These are phyloP conservation scores for Sphinx pinastri DNA, from an alignment of 2,888 invertebrate genomes.

Conservation along the genomic window DNA sequence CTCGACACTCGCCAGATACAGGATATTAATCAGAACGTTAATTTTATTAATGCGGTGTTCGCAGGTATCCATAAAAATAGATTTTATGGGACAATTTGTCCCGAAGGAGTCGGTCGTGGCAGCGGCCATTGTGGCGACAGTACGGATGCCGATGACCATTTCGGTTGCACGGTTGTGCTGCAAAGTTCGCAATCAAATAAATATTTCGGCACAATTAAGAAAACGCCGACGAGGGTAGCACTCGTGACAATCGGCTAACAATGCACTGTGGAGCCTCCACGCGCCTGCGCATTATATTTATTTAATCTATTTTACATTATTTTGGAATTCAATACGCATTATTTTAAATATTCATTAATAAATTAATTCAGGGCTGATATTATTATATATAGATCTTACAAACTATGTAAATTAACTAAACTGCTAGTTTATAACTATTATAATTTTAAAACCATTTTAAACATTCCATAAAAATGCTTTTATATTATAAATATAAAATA, in stretches of 20 bases:
- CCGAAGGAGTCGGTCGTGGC: constrained; percentile 50
- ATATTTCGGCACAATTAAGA: constrained; percentile 85
- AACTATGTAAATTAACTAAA: no score
- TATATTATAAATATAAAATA: no score
- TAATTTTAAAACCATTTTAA: no score
- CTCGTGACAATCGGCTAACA: constrained; percentile 77
- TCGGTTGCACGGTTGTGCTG: constrained; percentile 78
- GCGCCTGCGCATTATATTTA: constrained; percentile 14
- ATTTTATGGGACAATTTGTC: constrained; percentile 61
- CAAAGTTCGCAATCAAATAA: constrained; percentile 83
- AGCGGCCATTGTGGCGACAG: constrained; percentile 68
- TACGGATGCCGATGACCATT: constrained; percentile 81
- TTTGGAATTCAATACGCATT: background rate
- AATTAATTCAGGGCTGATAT: no score
- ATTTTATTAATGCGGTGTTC: constrained; percentile 36
- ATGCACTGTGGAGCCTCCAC: constrained; percentile 56
- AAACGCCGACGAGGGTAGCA: constrained; percentile 82
- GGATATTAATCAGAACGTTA: constrained; percentile 34
- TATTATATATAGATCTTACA: no score
- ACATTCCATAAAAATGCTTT: no score
- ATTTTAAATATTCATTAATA: no score
- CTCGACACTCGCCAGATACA: constrained; percentile 22
- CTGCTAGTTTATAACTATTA: no score
- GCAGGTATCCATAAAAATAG: constrained; percentile 48
- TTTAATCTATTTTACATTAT: constrained; percentile 4